Base-by-base conservation (phyloP, 2,888 invertebrate species). In the Phyllotreta striolata region DNA sequence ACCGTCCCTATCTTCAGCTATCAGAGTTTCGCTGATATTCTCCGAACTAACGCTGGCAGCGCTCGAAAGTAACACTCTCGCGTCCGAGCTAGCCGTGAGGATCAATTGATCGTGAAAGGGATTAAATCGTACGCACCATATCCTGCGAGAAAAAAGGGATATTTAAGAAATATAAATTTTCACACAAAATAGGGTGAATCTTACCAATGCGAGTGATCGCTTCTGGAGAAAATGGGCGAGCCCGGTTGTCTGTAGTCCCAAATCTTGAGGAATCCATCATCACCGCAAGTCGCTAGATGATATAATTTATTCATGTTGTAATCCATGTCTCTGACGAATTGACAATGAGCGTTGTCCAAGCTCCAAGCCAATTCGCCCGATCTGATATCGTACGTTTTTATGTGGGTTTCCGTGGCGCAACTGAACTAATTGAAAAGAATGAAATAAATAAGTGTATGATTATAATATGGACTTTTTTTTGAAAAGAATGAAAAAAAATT, bases 241-340 rank as follows among this genome's bases (percentile, higher is more conserved):
- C 86, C 86, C 0, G 90, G 86, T 77, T 92, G 92, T 56, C 98
- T 86, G 72, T 93, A 91, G 81, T 99, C 98, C 98, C 98, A 99
- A 73, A 99, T 95, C 78, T 95, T 95, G 10, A 95, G 87, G 52
- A 91, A 91, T 0, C 96, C 96, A 82, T 99, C 98, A 80, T 99
- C 98, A 0, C 98, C 98, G 70, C 95, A 96, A 1, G 93, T 95
- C 0, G 93, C 94, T 67, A 98, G 79, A 70, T 93, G 93, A 77
- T 97, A 97, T 76, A 96, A 97, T 80, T 94, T 92, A 82, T 98
- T 98, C n/a, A 96, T 94, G 83, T 99, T 99, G 78, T 96, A 98
- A 82, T 98, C 98, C 41, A 99, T 80, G 78, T 96, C 95, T 59
- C 98, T 85, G 66, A 95, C 90, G 41, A 94, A 85, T 80, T 97